These are phyloP conservation scores for Caenorhabditis sulstoni DNA, from an alignment of 2,888 invertebrate species.

Conservation along the genomic window DNA sequence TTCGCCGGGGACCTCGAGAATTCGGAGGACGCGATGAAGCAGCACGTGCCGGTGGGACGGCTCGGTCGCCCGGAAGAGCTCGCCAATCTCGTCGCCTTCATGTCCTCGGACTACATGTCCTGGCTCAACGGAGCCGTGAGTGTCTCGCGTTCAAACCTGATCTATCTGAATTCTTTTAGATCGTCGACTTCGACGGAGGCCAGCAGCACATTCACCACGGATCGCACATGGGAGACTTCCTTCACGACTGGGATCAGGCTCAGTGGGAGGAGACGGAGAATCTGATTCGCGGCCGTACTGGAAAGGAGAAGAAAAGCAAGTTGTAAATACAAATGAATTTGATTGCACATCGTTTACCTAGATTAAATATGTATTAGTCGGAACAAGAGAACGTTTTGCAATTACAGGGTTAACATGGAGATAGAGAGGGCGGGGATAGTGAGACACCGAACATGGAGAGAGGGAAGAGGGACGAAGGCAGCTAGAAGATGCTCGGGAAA, in stretches of 20 bases:
- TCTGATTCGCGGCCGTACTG: constrained; percentile 72
- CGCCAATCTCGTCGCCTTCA: constrained; percentile 83
- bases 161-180: constrained; percentile 1
- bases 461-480: background rate
- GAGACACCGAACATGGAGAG: constrained; percentile 1
- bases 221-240: constrained; percentile 63
- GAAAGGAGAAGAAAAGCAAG: constrained; percentile 67
- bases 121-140: constrained; percentile 84
- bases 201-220: constrained; percentile 73
- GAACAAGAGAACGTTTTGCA: constrained; percentile 9
- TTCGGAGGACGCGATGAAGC: constrained; percentile 33
- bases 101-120: constrained; percentile 83
- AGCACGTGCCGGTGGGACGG: constrained; percentile 64
- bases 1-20: constrained; percentile 43
- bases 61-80: constrained; percentile 83
- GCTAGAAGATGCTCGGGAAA: background rate
- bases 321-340: constrained; percentile 19
- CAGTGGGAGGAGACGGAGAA: constrained; percentile 68
- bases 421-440: background rate
- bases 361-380: constrained; percentile 5
- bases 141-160: background rate
- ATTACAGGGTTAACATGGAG: constrained; percentile 10
- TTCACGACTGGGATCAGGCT: constrained; percentile 65
- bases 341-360: constrained; percentile 6
- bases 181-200: constrained; percentile 71